These are phyloP conservation scores for Apolygus lucorum DNA, from an alignment of 1,140 invertebrate genomes.

Conservation along the genomic window DNA sequence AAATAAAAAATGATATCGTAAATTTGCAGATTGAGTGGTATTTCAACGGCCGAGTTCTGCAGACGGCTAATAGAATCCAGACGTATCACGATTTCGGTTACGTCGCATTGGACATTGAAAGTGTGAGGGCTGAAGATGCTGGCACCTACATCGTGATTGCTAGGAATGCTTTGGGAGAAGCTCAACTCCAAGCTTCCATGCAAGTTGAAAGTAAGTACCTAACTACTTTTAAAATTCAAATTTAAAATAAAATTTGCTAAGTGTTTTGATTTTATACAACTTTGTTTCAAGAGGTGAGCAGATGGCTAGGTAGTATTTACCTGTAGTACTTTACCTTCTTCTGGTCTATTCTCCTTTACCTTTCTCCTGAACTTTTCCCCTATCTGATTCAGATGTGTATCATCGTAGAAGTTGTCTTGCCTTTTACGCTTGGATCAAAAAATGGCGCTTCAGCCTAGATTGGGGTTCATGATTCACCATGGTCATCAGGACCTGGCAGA, in stretches of 20 bases:
- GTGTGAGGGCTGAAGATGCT: constrained; percentile 74
- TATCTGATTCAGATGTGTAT: too few relatives aligned
- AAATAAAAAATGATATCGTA: too few relatives aligned
- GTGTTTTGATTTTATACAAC: neutral
- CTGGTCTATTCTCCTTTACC: too few relatives aligned
- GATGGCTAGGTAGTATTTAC: neutral
- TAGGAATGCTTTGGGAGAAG: constrained; percentile 78
- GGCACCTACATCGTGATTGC: constrained; percentile 82
- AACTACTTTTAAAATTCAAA: neutral
- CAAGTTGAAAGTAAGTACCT: constrained; percentile 70
- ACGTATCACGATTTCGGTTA: constrained; percentile 94
- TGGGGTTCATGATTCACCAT: too few relatives aligned
- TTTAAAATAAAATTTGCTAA: too few relatives aligned
- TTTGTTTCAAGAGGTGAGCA: constrained; percentile 10
- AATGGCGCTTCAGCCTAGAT: too few relatives aligned
- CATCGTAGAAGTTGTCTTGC: too few relatives aligned
- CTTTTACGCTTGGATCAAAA: too few relatives aligned
- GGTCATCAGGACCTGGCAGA: too few relatives aligned
- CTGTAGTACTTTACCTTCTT: too few relatives aligned
- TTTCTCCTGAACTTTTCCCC: too few relatives aligned
- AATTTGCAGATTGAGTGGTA: constrained; percentile 72
- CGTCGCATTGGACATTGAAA: constrained; percentile 85
- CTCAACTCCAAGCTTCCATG: constrained; percentile 69
- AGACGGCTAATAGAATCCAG: constrained; percentile 75
- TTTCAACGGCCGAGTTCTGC: constrained; percentile 76